Evolutionary conservation across 2,113 vertebrate species (phyloP).

Genomic region (Triplophysa tibetana): DNA sequence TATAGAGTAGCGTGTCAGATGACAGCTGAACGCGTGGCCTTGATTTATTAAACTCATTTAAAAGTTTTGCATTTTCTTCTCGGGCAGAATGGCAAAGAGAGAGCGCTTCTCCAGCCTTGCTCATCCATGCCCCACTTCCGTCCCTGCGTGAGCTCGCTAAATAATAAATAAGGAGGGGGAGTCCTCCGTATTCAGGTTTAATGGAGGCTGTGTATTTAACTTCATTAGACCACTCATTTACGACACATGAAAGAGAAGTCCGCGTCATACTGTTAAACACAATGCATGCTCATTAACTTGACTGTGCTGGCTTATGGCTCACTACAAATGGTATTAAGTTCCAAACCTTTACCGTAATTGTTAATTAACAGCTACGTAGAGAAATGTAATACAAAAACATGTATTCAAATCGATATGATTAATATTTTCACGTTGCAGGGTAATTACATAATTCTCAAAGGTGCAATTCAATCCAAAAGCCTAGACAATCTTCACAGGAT

Average conservation of each 20-base stretch:
- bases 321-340: neutral
- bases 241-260: neutral
- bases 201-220: constrained; percentile 50
- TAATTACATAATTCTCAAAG: too few species aligned
- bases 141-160: constrained; percentile 52
- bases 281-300: constrained; percentile 6
- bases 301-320: neutral
- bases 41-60: constrained; percentile 70
- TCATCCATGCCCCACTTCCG: constrained; percentile 46
- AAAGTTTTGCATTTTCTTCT: constrained; percentile 54
- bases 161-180: constrained; percentile 59
- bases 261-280: neutral
- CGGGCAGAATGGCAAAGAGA: constrained; percentile 28
- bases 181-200: constrained; percentile 48
- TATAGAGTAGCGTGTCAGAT: constrained; percentile 51
- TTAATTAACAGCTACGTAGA: neutral
- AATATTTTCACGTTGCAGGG: too few species aligned
- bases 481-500: too few species aligned
- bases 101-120: neutral
- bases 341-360: neutral
- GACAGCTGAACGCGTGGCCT: constrained; percentile 52
- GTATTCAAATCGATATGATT: too few species aligned
- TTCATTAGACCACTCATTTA: constrained; percentile 53
- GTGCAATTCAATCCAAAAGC: too few species aligned
- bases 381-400: neutral